phyloP scores from a whole-genome alignment of 1,140 invertebrate genomes.

The Lepidurus couesii region DNA sequence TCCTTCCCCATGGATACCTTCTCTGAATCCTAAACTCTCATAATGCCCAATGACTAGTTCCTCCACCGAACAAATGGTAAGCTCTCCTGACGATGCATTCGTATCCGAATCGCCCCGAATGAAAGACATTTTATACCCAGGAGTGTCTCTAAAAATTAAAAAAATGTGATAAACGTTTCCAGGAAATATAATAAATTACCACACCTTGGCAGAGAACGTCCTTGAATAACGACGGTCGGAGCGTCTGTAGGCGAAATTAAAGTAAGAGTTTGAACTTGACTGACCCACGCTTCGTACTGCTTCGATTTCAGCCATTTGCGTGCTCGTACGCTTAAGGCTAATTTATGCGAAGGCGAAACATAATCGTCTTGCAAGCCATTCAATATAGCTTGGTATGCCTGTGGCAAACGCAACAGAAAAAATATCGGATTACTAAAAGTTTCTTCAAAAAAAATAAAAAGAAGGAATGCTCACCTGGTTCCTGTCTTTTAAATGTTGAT shows the following conservation, averaged over 20 bases:
- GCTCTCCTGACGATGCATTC: conserved; percentile 40
- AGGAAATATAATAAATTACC: conserved; percentile 4
- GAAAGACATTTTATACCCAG: conserved; percentile 42
- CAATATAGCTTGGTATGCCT: conserved; percentile 44
- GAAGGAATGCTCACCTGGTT: conserved; percentile 39
- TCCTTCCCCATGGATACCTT: conserved; percentile 65
- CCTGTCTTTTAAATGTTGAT: conserved; percentile 50
- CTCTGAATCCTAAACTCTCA: conserved; percentile 45
- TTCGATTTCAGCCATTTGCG: conserved; percentile 40
- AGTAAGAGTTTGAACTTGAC: conserved; percentile 30
- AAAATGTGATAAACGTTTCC: neutral
- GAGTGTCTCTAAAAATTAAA: conserved; percentile 37
- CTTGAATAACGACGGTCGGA: conserved; percentile 41
- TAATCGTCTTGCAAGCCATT: conserved; percentile 44
- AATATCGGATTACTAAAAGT: conserved; percentile 25
- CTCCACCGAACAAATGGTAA: conserved; percentile 48
- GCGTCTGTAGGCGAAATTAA: conserved; percentile 37
- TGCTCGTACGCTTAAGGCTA: conserved; percentile 47
- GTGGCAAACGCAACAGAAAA: conserved; percentile 33
- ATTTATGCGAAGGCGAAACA: conserved; percentile 45
- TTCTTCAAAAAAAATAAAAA: conserved; percentile 19
- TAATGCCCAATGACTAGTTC: conserved; percentile 51
- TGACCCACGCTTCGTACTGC: conserved; percentile 29
- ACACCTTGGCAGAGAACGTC: conserved; percentile 35
- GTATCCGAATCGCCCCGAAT: conserved; percentile 33